Evolutionary conservation across 2,888 invertebrate species (phyloP).

Genomic region (Pachymerium ferrugineum): DNA sequence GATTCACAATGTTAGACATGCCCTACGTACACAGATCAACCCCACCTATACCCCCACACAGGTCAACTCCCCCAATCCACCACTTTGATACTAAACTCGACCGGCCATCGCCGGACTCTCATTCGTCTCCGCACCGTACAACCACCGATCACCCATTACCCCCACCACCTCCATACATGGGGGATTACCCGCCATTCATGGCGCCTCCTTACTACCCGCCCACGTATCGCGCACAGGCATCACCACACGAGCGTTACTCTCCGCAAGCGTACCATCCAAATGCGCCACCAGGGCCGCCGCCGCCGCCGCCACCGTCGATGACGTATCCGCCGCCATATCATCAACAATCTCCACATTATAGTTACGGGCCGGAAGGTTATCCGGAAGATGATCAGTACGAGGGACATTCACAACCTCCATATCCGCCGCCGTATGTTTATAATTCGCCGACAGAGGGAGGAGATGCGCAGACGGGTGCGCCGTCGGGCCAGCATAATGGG

Average conservation of each 20-base stretch:
- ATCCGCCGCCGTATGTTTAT: conserved; percentile 28
- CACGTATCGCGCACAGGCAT: conserved; percentile 24
- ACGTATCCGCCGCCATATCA: conserved; percentile 38
- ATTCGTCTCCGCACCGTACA: conserved; percentile 7
- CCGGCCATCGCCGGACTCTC: conserved; percentile 27
- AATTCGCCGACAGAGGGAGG: not conserved
- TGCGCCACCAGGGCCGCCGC: conserved; percentile 35
- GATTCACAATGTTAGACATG: conserved; percentile 33
- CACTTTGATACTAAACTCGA: conserved; percentile 36
- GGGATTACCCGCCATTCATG: conserved; percentile 1
- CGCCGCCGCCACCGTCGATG: conserved; percentile 40
- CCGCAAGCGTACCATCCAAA: conserved; percentile 11
- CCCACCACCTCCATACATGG: not conserved
- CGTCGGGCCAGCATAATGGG: conserved; percentile 30
- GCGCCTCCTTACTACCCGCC: conserved; percentile 25
- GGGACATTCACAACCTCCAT: conserved; percentile 32
- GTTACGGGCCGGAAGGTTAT: conserved; percentile 33
- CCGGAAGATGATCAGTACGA: conserved; percentile 35
- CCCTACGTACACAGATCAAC: conserved; percentile 31
- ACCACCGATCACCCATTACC: conserved; percentile 5
- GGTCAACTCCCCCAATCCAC: conserved; percentile 33
- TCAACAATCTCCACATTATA: conserved; percentile 35
- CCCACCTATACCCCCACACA: conserved; percentile 32
- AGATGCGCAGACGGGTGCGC: not conserved
- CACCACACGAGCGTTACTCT: conserved; percentile 27